Evolutionary conservation across 2,113 vertebrate genomes (phyloP).

Genomic region (Psophia crepitans): DNA sequence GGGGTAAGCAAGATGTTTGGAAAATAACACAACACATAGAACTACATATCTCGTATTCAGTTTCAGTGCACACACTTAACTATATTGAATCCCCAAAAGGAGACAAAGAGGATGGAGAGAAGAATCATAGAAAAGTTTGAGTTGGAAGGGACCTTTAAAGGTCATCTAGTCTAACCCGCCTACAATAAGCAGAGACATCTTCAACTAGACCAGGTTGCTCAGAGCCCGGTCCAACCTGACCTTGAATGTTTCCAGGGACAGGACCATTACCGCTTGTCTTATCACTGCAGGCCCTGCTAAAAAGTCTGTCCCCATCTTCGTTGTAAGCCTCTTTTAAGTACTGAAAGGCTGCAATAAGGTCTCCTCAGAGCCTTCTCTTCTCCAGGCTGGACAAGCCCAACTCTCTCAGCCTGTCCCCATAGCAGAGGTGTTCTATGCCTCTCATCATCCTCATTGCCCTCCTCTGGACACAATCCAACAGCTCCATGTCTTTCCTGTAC

Average conservation of each 20-base stretch:
- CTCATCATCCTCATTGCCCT: not conserved
- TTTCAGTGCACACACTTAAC: not conserved
- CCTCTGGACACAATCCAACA: no score
- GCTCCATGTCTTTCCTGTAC: not conserved
- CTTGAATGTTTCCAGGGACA: no score
- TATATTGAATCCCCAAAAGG: not conserved
- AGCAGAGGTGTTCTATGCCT: not conserved
- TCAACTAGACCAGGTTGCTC: not conserved
- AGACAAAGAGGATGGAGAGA: not conserved
- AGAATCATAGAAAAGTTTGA: not conserved
- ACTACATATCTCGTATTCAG: not conserved
- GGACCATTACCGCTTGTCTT: no score
- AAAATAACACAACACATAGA: not conserved
- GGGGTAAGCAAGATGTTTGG: not conserved
- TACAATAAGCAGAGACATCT: not conserved
- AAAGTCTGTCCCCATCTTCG: not conserved
- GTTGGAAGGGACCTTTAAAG: not conserved
- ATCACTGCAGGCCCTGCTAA: not conserved
- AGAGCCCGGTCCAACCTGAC: not conserved
- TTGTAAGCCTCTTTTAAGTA: not conserved
- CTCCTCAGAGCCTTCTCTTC: no score
- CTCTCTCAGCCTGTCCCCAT: not conserved
- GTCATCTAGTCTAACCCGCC: not conserved
- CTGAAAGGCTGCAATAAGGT: not conserved
- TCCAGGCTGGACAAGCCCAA: not conserved